These are phyloP conservation scores for Onychostruthus taczanowskii DNA, from an alignment of 2,113 vertebrate genomes.

Conservation along the genomic window DNA sequence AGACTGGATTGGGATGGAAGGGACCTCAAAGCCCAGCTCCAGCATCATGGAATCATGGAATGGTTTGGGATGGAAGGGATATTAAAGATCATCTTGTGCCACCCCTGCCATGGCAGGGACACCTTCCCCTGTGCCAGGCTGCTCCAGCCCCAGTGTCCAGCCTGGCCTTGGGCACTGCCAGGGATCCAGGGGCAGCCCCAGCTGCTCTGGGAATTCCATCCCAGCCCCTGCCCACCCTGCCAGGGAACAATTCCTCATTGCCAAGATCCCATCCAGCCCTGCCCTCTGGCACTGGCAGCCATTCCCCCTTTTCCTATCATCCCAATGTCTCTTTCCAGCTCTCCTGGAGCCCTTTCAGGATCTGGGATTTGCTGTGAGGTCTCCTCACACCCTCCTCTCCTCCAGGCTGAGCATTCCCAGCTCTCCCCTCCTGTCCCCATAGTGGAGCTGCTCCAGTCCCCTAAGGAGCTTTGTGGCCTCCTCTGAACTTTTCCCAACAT, in stretches of 20 bases:
- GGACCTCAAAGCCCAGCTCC: background rate
- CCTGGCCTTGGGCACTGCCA: background rate
- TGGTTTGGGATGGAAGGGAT: background rate
- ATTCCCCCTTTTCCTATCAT: accelerated
- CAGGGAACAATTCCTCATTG: background rate
- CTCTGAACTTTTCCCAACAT: background rate
- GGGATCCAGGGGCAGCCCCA: background rate
- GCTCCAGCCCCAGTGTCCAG: background rate
- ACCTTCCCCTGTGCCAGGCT: background rate
- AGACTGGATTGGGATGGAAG: background rate
- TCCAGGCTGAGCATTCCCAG: background rate
- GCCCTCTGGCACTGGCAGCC: background rate
- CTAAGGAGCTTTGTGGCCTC: background rate
- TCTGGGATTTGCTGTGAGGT: background rate
- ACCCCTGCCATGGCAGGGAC: background rate
- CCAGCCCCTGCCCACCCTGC: background rate
- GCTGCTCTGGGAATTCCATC: background rate
- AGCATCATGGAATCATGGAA: background rate
- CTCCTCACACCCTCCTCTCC: background rate
- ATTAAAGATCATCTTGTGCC: background rate
- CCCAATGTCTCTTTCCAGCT: background rate
- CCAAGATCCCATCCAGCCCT: accelerated
- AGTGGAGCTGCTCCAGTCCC: background rate
- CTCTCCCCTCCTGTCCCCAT: background rate
- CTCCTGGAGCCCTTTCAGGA: accelerated